Evolutionary conservation across 2,797 vertebrate genomes (phyloP).

Genomic region (Erethizon dorsatum): DNA sequence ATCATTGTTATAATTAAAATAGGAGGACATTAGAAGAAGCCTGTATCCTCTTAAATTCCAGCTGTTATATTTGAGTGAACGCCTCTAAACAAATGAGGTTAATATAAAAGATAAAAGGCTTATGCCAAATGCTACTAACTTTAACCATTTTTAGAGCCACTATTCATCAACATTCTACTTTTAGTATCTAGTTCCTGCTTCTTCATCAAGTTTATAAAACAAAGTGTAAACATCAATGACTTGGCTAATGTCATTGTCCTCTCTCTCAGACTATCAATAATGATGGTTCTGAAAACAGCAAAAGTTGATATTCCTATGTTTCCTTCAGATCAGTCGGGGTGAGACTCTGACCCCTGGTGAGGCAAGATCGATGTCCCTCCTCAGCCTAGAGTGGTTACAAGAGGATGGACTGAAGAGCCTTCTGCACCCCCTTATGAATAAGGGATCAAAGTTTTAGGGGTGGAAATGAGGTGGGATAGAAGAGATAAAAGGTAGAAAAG

Average conservation of each 20-base stretch:
- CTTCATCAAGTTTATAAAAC: background rate
- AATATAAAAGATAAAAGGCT: background rate
- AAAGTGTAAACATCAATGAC: background rate
- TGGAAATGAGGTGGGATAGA: background rate
- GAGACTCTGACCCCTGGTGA: background rate
- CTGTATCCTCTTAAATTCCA: background rate
- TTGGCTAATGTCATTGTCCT: background rate
- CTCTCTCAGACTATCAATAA: background rate
- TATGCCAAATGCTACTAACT: background rate
- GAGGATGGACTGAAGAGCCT: background rate
- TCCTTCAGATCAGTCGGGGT: background rate
- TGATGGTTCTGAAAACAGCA: background rate
- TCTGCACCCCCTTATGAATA: background rate
- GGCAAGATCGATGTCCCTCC: background rate
- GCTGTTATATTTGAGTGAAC: background rate
- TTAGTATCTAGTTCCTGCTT: background rate
- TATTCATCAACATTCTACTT: background rate
- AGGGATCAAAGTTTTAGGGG: background rate
- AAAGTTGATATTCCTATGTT: background rate
- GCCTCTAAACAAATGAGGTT: background rate
- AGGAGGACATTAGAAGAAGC: background rate
- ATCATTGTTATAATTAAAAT: background rate
- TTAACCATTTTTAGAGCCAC: background rate
- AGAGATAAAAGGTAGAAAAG: background rate
- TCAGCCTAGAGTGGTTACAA: background rate